A percentile compares a stretch with the other conserved stretches of the same genome.
Conservation (phyloP, 2,797 vertebrate genomes). For the Myotis findleyi region DNA sequence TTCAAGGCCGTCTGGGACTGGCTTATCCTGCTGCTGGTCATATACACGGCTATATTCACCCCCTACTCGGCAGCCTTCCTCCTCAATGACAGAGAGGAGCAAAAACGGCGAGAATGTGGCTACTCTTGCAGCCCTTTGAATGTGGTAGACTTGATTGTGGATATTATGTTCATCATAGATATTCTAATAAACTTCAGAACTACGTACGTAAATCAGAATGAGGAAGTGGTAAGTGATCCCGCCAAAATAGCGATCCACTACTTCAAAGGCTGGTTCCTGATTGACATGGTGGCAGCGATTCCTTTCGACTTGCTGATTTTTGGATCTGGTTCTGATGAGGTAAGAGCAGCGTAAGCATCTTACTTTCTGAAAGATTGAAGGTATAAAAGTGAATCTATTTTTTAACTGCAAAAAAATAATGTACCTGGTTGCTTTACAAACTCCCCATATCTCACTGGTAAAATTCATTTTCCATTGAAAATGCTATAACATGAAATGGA, state of each 20-base stretch:
- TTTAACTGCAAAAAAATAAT: neutral
- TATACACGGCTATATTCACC: constrained; percentile 99
- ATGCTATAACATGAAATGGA: constrained; percentile 55
- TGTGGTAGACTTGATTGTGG: constrained; percentile 98
- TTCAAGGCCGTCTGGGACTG: constrained; percentile 99
- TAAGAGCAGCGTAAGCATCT: constrained; percentile 86
- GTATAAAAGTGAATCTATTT: constrained; percentile 46
- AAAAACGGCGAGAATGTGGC: constrained; percentile 95
- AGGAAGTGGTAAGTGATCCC: constrained; percentile 99
- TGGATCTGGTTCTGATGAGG: constrained; percentile 99
- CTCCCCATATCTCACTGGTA: neutral
- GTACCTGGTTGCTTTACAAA: constrained; percentile 24
- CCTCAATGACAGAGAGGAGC: constrained; percentile 96
- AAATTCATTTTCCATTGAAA: constrained; percentile 58
- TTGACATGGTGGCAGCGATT: constrained; percentile 99
- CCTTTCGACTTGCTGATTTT: constrained; percentile 99
- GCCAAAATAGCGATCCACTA: constrained; percentile 99
- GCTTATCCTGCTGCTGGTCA: constrained; percentile 97
- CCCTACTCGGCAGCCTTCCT: constrained; percentile 99
- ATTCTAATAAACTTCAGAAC: constrained; percentile 99
- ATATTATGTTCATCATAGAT: constrained; percentile 99
- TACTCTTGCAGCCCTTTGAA: constrained; percentile 99
- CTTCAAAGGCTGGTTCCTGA: constrained; percentile 99
- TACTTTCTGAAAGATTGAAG: constrained; percentile 64
- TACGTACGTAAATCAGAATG: constrained; percentile 98